Conservation (phyloP, 2,888 invertebrate species). For the Phortica okadai region DNA sequence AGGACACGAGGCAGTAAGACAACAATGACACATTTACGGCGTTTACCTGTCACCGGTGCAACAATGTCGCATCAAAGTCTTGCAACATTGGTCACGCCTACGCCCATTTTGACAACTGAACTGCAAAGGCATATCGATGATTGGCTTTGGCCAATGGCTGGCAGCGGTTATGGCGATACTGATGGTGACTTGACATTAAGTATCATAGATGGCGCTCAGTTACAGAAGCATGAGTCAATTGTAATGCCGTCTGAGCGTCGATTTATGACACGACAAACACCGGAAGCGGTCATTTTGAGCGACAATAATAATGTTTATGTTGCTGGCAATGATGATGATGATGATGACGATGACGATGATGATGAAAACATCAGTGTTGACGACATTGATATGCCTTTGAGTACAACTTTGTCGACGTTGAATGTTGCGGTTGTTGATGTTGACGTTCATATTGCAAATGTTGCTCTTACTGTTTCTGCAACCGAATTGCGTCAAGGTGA, state of each 20-base stretch:
- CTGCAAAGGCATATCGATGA: not conserved
- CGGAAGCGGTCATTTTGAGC: conserved; percentile 3
- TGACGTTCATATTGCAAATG: not conserved
- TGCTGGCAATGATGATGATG: not conserved
- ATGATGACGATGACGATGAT: not conserved
- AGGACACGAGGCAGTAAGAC: not conserved
- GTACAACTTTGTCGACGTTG: not conserved
- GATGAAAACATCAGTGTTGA: not conserved
- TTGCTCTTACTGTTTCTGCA: not conserved
- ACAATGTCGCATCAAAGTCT: conserved; percentile 28
- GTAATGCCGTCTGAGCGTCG: not conserved
- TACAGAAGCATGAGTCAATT: not conserved
- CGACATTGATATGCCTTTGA: not conserved
- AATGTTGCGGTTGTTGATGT: not conserved
- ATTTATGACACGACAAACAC: not conserved
- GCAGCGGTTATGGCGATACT: conserved; percentile 13
- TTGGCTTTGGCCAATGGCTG: not conserved
- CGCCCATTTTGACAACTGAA: not conserved
- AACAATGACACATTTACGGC: not conserved
- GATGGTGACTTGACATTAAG: not conserved
- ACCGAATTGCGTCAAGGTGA: not conserved
- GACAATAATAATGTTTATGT: not conserved
- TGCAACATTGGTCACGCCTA: not conserved
- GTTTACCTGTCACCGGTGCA: not conserved
- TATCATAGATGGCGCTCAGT: not conserved